Evolutionary conservation across 2,888 invertebrate genomes (phyloP), one percentile per base, ranked within the genome.

Genomic region (Dynastes grantii): DNA sequence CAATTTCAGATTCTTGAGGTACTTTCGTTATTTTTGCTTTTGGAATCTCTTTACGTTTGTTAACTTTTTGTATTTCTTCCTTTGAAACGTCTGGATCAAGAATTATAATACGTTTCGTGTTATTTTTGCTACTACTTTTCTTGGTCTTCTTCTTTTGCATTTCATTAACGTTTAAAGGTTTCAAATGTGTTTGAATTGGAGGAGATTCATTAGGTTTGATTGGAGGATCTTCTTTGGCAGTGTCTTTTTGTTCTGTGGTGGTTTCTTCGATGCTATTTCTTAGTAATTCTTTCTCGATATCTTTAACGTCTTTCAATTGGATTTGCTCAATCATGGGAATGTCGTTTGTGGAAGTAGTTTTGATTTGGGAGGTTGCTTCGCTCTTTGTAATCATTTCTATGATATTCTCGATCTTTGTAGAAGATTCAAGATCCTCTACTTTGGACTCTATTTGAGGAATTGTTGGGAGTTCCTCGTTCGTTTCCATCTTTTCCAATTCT

Each of bases 201-300:
- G 29, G 6, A 49, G 27, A 49, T 29, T 65, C 65, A 27, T 63
- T 76, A n/a, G 51, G n/a, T 76, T 76, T 61, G 2, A 64, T 27
- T 16, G 1, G n/a, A 27, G 61, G 29, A 11, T 6, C 53, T 13
- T 64, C 22, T 29, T 2, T 76, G 13, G n/a, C 16, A 5, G 22
- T 16, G 29, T 80, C 78, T 9, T 76, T 71, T 32, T 76, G 76
- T 63, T 83, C 81, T 51, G 78, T 81, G 22, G 82, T 37, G 67
- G 51, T 58, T 58, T 79, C 53, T 58, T 78, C 79, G 51, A 76
- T 51, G n/a, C 76, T 63, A 5, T 63, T 51, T 40, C 70, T 71
- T 9, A 79, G 45, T n/a, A 85, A 73, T 65, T 84, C 83, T 67
- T 83, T 84, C 78, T 85, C 85, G 55, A 86, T 83, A 55, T 85